Evolutionary conservation across 2,888 invertebrate genomes (phyloP).

Genomic region (Oligia fasciuncula): DNA sequence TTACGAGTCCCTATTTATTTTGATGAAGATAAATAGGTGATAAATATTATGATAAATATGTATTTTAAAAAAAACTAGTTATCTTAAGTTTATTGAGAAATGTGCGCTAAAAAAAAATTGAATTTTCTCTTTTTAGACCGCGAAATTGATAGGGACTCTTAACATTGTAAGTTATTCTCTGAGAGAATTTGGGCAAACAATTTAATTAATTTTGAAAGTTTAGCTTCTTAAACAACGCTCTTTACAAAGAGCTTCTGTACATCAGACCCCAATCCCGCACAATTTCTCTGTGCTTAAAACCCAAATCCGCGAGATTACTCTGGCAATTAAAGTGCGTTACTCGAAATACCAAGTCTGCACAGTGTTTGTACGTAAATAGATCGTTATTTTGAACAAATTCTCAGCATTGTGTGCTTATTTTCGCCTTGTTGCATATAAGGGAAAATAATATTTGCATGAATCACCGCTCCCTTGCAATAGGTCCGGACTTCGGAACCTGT

Average conservation of each 20-base stretch:
- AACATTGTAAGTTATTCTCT: not conserved
- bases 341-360: conserved; percentile 63
- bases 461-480: conserved; percentile 61
- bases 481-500: conserved; percentile 55
- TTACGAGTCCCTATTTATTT: no score
- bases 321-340: conserved; percentile 61
- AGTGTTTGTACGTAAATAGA: conserved; percentile 71
- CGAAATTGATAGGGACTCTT: no score
- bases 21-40: no score
- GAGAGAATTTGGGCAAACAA: not conserved
- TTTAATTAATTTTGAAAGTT: conserved; percentile 10
- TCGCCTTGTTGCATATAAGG: conserved; percentile 63
- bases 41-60: no score
- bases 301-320: conserved; percentile 51
- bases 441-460: conserved; percentile 70
- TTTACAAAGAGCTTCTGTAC: conserved; percentile 21
- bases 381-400: conserved; percentile 69
- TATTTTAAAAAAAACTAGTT: no score
- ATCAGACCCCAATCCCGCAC: conserved; percentile 15
- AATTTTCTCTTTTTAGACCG: no score
- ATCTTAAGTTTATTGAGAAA: no score
- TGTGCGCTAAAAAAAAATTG: no score
- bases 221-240: conserved; percentile 10
- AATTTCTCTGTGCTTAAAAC: conserved; percentile 43
- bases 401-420: conserved; percentile 67